Percentiles rank a stretch among this genome's conserved stretches.
These are phyloP conservation scores for Azorinus chamasolen DNA, from an alignment of 2,888 invertebrate species.

Conservation along the genomic window DNA sequence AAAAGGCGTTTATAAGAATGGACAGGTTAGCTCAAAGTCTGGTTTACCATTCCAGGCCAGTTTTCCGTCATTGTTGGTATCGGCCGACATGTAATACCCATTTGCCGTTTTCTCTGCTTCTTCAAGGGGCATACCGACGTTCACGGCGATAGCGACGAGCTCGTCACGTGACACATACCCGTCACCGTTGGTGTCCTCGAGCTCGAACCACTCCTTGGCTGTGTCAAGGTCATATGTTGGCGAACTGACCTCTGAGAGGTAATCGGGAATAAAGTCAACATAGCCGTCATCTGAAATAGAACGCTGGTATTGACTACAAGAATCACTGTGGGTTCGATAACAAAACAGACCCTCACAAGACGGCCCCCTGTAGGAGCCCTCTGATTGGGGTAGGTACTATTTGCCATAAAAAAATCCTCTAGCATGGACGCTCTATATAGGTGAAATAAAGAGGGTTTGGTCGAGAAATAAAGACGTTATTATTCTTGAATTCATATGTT, in stretches of 20 bases:
- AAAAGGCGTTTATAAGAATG: too few relatives aligned
- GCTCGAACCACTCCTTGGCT: constrained; percentile 78
- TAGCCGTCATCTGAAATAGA: constrained; percentile 70
- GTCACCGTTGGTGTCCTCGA: constrained; percentile 79
- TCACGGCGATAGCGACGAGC: constrained; percentile 71
- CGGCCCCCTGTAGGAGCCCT: too few relatives aligned
- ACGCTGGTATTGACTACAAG: neutral
- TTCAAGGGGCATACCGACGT: constrained; percentile 72
- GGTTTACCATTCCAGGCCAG: constrained; percentile 80
- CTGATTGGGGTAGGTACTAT: too few relatives aligned
- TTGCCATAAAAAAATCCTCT: too few relatives aligned
- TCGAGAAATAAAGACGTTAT: too few relatives aligned
- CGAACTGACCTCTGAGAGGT: constrained; percentile 73
- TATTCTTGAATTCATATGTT: too few relatives aligned
- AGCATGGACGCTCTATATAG: too few relatives aligned
- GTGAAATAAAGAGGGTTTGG: too few relatives aligned
- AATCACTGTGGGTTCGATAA: too few relatives aligned
- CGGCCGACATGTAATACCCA: constrained; percentile 79
- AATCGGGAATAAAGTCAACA: constrained; percentile 81
- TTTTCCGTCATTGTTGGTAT: constrained; percentile 71
- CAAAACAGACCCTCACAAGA: too few relatives aligned
- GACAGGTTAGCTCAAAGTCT: too few relatives aligned
- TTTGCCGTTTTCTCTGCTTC: constrained; percentile 71
- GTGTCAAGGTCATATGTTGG: constrained; percentile 72
- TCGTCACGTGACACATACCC: constrained; percentile 75